Conservation (phyloP, 2,113 vertebrate species). For the Setophaga kirtlandii region DNA sequence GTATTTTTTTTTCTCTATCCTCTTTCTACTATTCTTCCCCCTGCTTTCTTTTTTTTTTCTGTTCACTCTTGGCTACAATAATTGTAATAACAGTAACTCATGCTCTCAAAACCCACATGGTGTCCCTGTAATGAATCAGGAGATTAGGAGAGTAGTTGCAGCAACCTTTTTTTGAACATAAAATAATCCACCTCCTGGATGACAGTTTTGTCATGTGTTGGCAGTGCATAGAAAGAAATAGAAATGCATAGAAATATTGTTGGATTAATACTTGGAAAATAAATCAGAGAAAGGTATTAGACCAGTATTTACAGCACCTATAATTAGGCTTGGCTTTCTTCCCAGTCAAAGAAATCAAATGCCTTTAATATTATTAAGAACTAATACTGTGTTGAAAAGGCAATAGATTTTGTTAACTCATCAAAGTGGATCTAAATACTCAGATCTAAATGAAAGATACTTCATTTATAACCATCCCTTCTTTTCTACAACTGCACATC, state of each 20-base stretch:
- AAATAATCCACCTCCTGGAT: background rate
- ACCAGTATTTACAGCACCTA: background rate
- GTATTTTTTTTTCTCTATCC: background rate
- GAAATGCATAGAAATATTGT: background rate
- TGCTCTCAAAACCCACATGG: background rate
- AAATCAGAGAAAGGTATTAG: background rate
- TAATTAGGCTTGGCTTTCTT: constrained; percentile 1
- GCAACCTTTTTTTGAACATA: background rate
- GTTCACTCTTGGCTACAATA: background rate
- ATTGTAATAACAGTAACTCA: background rate
- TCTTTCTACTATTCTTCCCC: background rate
- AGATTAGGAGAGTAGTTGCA: background rate
- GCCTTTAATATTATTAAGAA: background rate
- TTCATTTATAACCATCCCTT: background rate
- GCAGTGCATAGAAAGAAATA: background rate
- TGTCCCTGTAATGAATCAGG: background rate
- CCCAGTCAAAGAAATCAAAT: constrained; percentile 11
- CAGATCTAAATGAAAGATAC: background rate
- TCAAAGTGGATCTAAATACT: background rate
- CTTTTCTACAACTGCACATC: background rate
- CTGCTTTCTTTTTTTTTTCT: background rate
- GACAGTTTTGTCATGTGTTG: background rate
- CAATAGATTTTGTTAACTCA: background rate
- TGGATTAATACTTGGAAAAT: background rate
- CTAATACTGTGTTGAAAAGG: background rate